Percentiles rank a stretch among this genome's conserved stretches.
phyloP scores from a whole-genome alignment of 2,888 invertebrate species.

The Thymelicus acteon region DNA sequence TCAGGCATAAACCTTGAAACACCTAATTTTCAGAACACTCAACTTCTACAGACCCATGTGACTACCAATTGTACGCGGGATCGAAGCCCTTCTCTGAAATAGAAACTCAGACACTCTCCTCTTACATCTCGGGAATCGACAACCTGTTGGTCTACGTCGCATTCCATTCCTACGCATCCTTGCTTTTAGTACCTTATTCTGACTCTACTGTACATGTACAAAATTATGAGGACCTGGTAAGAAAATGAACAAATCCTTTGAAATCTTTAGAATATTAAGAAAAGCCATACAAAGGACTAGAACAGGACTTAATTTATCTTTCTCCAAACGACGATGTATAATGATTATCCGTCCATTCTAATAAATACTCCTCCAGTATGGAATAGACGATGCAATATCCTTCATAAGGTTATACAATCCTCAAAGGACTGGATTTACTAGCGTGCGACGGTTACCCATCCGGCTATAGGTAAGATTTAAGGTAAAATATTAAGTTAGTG shows the following conservation, averaged over 20 bases:
- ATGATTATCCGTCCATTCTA: too few species aligned
- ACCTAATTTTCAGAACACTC: constrained; percentile 44
- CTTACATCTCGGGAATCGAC: constrained; percentile 81
- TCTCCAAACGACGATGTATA: too few species aligned
- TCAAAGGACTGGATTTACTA: too few species aligned
- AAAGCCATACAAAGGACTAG: too few species aligned
- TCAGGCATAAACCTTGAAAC: not conserved
- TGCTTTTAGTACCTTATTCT: constrained; percentile 88
- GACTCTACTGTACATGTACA: constrained; percentile 80
- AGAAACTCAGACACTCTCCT: constrained; percentile 84
- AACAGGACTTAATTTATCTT: too few species aligned
- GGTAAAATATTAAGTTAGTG: too few species aligned
- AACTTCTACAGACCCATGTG: constrained; percentile 85
- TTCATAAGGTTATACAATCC: too few species aligned
- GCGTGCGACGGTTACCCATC: too few species aligned
- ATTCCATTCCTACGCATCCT: constrained; percentile 90
- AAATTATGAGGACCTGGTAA: constrained; percentile 79
- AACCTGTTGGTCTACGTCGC: constrained; percentile 87
- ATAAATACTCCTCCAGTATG: too few species aligned
- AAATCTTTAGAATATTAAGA: too few species aligned
- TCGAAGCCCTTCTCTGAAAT: constrained; percentile 88
- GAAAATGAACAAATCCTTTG: constrained; percentile 18
- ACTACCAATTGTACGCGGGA: constrained; percentile 88
- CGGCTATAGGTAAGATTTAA: too few species aligned
- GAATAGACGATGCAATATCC: too few species aligned